These are phyloP conservation scores for Tyrophagus putrescentiae DNA, from an alignment of 1,140 invertebrate genomes.

Conservation along the genomic window DNA sequence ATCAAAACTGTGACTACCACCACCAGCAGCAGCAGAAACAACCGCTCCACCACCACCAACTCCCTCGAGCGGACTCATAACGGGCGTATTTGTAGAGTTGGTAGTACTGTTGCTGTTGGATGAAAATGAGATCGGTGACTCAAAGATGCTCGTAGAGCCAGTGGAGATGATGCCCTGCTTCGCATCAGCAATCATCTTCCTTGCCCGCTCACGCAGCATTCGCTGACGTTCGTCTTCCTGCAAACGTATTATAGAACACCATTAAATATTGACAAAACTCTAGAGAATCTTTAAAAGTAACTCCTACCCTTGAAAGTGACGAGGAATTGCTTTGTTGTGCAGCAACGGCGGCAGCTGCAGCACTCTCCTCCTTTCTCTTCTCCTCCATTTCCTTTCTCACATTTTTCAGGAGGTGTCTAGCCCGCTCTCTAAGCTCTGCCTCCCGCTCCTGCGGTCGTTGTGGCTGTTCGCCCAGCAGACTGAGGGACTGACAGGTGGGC, in stretches of 20 bases:
- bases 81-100: constrained; percentile 8
- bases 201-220: constrained; percentile 65
- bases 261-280: not conserved
- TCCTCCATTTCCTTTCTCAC: constrained; percentile 48
- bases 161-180: constrained; percentile 42
- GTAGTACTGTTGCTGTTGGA: not conserved
- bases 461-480: not conserved
- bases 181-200: constrained; percentile 73
- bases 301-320: too few species aligned
- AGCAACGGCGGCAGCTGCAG: too few species aligned
- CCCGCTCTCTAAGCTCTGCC: constrained; percentile 59
- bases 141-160: constrained; percentile 13
- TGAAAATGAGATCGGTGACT: not conserved
- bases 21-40: too few species aligned
- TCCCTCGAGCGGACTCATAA: not conserved
- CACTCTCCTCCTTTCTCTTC: not conserved
- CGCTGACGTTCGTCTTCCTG: constrained; percentile 44
- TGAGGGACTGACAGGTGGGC: constrained; percentile 17
- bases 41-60: not conserved
- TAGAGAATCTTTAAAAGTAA: too few species aligned
- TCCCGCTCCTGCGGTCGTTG: constrained; percentile 30
- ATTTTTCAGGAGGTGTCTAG: constrained; percentile 71
- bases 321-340: too few species aligned
- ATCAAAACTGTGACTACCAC: too few species aligned
- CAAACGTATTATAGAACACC: not conserved